phyloP scores from a whole-genome alignment of 2,797 vertebrate species.

The Spheniscus humboldti region DNA sequence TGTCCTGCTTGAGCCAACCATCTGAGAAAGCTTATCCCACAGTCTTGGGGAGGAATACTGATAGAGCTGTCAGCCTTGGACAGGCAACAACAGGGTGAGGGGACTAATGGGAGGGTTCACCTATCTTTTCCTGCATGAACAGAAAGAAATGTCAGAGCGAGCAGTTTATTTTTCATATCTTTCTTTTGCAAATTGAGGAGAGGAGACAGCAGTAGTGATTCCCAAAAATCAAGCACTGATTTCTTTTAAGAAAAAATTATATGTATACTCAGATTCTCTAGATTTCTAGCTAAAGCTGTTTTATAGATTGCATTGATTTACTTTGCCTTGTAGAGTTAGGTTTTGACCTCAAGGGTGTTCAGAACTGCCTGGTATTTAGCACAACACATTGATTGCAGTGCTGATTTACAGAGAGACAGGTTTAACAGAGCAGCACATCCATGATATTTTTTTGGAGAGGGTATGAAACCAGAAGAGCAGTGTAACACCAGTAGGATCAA shows the following conservation, averaged over 20 bases:
- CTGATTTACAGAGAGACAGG: constrained; percentile 20
- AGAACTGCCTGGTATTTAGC: constrained; percentile 36
- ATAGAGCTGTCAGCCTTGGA: neutral
- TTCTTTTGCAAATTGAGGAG: neutral
- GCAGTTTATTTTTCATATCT: constrained; percentile 1
- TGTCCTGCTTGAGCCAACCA: neutral
- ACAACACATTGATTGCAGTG: constrained; percentile 20
- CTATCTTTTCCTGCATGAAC: neutral
- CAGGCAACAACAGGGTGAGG: neutral
- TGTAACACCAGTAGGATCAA: neutral
- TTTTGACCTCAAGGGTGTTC: constrained; percentile 26
- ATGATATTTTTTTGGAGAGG: neutral
- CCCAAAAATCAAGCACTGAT: neutral
- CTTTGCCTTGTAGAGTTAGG: neutral
- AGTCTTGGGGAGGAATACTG: neutral
- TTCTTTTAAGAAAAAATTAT: neutral
- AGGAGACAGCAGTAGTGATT: neutral
- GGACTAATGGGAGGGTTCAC: neutral
- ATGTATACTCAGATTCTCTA: neutral
- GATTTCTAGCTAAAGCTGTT: constrained; percentile 34
- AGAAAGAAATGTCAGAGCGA: neutral
- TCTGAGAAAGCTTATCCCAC: neutral
- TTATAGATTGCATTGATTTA: constrained; percentile 51
- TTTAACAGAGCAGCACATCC: neutral
- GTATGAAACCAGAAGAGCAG: neutral